These are phyloP conservation scores for Phalacrocorax brasilianus DNA, from an alignment of 2,113 vertebrate genomes.

Conservation along the genomic window DNA sequence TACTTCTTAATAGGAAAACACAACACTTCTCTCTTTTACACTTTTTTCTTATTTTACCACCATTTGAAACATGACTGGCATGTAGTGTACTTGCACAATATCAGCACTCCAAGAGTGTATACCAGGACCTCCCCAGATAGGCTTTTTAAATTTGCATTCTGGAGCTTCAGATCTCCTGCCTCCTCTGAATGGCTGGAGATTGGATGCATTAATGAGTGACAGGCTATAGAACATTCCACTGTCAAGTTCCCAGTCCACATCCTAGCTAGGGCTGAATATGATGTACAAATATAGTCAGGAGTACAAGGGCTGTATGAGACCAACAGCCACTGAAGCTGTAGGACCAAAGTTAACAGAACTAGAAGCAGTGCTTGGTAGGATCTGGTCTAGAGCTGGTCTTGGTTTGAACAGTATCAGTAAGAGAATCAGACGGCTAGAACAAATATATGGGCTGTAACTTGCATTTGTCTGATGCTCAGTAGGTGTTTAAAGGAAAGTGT, in stretches of 20 bases:
- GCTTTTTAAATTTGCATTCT: background rate
- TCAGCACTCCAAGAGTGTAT: background rate
- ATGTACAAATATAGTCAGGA: accelerated
- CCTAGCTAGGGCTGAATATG: background rate
- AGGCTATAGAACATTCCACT: background rate
- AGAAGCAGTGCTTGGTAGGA: background rate
- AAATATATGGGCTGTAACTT: background rate
- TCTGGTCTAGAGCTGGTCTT: background rate
- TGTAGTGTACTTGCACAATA: background rate
- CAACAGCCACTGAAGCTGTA: background rate
- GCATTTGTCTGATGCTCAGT: background rate
- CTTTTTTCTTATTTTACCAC: background rate
- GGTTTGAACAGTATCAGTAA: background rate
- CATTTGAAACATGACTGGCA: background rate
- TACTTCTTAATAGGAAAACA: background rate
- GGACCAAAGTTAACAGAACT: background rate
- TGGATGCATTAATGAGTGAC: background rate
- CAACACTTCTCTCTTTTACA: background rate
- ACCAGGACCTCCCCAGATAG: background rate
- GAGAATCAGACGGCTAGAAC: background rate
- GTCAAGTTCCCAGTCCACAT: background rate
- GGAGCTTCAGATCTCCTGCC: background rate
- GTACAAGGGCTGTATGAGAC: background rate
- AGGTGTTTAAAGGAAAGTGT: background rate
- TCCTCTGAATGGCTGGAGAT: background rate